Conservation (phyloP, 1,140 invertebrate species). For the Globodera rostochiensis region DNA sequence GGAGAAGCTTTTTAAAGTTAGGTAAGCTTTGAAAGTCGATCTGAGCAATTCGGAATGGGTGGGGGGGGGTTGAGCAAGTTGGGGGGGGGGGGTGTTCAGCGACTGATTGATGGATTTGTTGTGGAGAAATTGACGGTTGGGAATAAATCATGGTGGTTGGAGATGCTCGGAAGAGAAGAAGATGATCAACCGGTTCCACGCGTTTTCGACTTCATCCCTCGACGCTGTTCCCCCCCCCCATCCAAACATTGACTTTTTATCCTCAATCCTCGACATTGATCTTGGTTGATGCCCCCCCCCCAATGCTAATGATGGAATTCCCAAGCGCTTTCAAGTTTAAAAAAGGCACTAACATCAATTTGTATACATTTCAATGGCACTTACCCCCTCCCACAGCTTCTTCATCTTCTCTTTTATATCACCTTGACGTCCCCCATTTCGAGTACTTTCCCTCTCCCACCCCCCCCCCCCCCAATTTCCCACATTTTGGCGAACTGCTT, state of each 20-base stretch:
- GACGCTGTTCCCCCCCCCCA: neutral
- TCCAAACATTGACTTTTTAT: neutral
- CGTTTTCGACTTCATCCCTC: neutral
- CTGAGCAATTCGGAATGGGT: neutral
- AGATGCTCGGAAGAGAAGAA: neutral
- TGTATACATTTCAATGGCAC: neutral
- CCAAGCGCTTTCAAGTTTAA: too few species aligned
- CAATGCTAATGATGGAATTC: too few species aligned
- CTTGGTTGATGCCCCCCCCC: neutral
- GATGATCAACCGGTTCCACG: conserved; percentile 10
- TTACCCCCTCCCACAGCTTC: neutral
- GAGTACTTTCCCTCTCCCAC: neutral
- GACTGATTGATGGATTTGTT: conserved; percentile 2
- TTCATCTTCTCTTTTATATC: neutral
- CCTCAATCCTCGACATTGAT: neutral
- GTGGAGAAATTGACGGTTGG: neutral
- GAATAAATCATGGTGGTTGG: neutral
- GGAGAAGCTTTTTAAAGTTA: too few species aligned
- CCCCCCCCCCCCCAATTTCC: too few species aligned
- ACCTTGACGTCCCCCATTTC: neutral
- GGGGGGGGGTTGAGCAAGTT: neutral
- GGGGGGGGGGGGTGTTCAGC: neutral
- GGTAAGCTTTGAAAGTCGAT: too few species aligned
- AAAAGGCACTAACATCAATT: neutral
- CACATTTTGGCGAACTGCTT: neutral